Base-by-base conservation (phyloP, 2,888 invertebrate species). In the Megalurothrips usitatus region DNA sequence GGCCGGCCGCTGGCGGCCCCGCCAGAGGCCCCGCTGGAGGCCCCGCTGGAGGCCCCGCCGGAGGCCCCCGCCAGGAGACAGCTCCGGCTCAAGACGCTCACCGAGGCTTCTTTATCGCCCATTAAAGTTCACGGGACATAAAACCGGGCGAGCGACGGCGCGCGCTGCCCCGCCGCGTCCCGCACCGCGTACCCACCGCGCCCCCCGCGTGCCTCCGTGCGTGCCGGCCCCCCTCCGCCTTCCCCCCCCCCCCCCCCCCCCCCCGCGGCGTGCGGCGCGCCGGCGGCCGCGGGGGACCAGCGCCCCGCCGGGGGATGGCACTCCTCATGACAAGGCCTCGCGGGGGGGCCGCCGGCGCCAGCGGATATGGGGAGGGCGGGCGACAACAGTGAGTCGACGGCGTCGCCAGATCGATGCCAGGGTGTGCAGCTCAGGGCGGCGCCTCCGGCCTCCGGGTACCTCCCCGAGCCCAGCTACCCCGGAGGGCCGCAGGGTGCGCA, bases 41-140 rank as follows among this genome's bases (percentile, higher is more conserved):
- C 11, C 14, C 14, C 0, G 58, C 11, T 12, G 58, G 58, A 0
- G 19, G 58, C 17, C 14, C 6, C 19, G 6, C 58, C 19, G 14
- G 19, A 11, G 58, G 58, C 19, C 58, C 19, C 58, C 14, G 11
- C 58, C 58, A 19, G 12, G 68, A 75, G 68, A 75, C 68, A 75
- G 68, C 68, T n/a, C 68, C 68, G 26, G 23, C 68, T 75, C 68
- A 26, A 75, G 68, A 75, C 68, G 68, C 58, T 58, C 58, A n/a
- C 58, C 58, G 26, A 75, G 26, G 68, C 68, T 75, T 75, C 68
- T 75, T 75, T 75, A 75, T 75, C 68, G 68, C 23, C 68, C 68
- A 75, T 75, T 75, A 75, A 75, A 26, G 68, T 75, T 75, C 68
- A 75, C 68, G 26, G 68, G 58, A 58, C 58, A 58, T 58, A 58